Percentiles rank a stretch among this genome's conserved stretches.
Evolutionary conservation across 2,113 vertebrate species (phyloP).

Genomic region (Malurus cyaneus): DNA sequence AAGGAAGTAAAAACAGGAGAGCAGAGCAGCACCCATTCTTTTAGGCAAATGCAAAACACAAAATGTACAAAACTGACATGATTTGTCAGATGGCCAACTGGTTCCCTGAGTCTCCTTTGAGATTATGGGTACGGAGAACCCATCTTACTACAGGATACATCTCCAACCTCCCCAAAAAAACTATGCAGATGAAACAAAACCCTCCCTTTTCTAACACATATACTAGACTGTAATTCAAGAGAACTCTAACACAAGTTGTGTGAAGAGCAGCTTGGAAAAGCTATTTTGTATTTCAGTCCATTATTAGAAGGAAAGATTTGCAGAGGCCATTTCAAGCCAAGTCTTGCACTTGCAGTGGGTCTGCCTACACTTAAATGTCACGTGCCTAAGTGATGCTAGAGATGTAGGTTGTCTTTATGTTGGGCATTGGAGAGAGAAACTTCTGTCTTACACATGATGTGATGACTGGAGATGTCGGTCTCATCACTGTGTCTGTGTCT

Average conservation of each 20-base stretch:
- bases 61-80: background rate
- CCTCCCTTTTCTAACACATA: background rate
- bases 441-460: background rate
- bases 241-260: background rate
- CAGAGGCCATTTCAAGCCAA: background rate
- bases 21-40: background rate
- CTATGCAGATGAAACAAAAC: background rate
- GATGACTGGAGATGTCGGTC: background rate
- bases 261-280: background rate
- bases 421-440: background rate
- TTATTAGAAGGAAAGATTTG: background rate
- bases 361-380: background rate
- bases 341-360: background rate
- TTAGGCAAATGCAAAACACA: background rate
- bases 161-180: background rate
- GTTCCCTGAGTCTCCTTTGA: background rate
- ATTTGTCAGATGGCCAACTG: background rate
- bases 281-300: background rate
- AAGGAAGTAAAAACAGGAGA: background rate
- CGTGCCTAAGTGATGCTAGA: rapidly evolving
- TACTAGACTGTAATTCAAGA: background rate
- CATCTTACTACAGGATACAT: background rate
- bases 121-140: background rate
- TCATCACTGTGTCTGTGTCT: background rate
- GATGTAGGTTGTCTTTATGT: background rate